phyloP scores from a whole-genome alignment of 2,888 invertebrate species.

The Ochropacha duplaris region DNA sequence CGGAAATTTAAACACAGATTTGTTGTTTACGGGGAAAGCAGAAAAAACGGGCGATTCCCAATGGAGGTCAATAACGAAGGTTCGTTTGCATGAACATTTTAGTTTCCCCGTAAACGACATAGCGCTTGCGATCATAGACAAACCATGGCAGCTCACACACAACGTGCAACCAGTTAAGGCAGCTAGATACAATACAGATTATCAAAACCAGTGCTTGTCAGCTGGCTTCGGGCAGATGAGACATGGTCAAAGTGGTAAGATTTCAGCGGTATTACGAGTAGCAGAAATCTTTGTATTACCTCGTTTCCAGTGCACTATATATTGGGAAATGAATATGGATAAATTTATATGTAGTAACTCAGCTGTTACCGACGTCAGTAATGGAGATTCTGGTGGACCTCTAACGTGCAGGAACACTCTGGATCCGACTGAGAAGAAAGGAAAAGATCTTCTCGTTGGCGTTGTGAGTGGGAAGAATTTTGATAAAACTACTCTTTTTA shows the following conservation, averaged over 20 bases:
- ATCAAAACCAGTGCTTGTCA: conserved; percentile 14
- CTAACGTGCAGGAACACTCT: conserved; percentile 17
- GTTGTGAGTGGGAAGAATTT: conserved; percentile 24
- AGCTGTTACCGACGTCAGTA: conserved; percentile 15
- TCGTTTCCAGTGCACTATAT: conserved; percentile 12
- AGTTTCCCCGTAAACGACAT: conserved; percentile 35
- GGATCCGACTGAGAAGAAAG: conserved; percentile 8
- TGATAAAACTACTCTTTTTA: conserved; percentile 22
- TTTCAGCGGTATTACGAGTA: conserved; percentile 1
- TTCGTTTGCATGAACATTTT: conserved; percentile 31
- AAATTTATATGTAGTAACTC: conserved; percentile 25
- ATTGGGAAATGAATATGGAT: conserved; percentile 30
- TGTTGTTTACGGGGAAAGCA: conserved; percentile 17
- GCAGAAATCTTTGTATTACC: background rate
- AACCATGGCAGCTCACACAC: conserved; percentile 11
- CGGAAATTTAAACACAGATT: conserved; percentile 17
- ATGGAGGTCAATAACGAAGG: conserved; percentile 30
- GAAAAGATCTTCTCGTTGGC: conserved; percentile 18
- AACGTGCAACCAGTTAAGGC: conserved; percentile 13
- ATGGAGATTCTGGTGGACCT: conserved; percentile 28
- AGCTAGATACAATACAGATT: conserved; percentile 14
- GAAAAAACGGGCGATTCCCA: conserved; percentile 21
- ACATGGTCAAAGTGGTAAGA: background rate
- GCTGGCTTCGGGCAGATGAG: conserved; percentile 21
- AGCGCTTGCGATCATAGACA: conserved; percentile 14